Conservation (phyloP, 2,888 invertebrate genomes). For the Machimus atricapillus region DNA sequence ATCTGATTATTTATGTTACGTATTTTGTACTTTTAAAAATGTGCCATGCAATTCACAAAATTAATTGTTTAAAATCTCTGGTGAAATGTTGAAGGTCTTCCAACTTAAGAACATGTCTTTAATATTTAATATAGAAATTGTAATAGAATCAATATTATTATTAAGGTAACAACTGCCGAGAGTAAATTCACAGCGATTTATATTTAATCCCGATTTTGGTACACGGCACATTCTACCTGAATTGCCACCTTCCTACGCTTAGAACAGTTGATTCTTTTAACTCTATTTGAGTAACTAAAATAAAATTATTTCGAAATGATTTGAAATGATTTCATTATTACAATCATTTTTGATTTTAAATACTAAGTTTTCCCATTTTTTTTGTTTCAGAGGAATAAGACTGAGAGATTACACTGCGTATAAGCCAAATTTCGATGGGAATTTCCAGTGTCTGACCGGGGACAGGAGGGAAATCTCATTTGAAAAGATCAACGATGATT, state of each 20-base stretch:
- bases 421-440: slow-evolving; percentile 61
- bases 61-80: neutral
- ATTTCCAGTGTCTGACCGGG: slow-evolving; percentile 63
- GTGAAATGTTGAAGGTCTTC: neutral
- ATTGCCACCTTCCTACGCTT: neutral
- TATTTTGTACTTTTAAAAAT: neutral
- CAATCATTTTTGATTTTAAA: neutral
- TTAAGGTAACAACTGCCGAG: neutral
- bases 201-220: neutral
- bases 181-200: neutral
- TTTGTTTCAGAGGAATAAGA: slow-evolving; percentile 60
- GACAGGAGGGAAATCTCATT: slow-evolving; percentile 64
- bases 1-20: neutral
- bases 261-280: too few species aligned
- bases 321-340: neutral
- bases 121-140: neutral
- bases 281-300: too few species aligned
- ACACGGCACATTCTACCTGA: neutral
- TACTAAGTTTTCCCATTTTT: neutral
- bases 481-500: slow-evolving; percentile 79
- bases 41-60: neutral
- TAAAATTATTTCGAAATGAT: too few species aligned
- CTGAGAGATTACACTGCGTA: slow-evolving; percentile 62
- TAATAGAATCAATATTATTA: neutral
- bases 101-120: neutral